Evolutionary conservation across 2,113 vertebrate genomes (phyloP).

Genomic region (Anoplopoma fimbria): DNA sequence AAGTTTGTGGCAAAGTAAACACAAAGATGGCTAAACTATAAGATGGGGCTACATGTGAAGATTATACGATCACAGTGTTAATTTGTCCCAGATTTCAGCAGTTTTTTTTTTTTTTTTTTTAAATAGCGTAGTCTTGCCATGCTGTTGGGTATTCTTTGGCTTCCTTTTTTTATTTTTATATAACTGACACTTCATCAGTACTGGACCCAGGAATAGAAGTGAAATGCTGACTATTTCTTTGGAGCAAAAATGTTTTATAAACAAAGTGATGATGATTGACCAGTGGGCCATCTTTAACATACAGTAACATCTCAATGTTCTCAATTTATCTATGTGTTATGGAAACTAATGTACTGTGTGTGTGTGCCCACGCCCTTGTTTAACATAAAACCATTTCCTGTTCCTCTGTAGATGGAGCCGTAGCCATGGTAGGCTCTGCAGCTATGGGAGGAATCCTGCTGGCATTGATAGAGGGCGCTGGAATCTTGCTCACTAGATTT

Average conservation of each 20-base stretch:
- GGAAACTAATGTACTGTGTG: neutral
- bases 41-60: no score
- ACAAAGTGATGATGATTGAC: no score
- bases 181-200: neutral
- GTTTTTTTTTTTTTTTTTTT: no score
- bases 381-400: neutral
- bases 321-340: neutral
- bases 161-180: neutral
- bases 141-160: neutral
- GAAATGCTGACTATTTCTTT: neutral
- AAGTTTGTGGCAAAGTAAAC: no score
- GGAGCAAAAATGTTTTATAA: neutral
- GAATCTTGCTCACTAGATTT: conserved; percentile 94
- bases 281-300: no score
- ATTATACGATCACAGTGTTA: neutral
- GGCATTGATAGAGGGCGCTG: conserved; percentile 95
- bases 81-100: neutral
- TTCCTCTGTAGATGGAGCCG: conserved; percentile 87
- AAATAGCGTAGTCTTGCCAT: neutral
- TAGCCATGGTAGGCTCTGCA: conserved; percentile 96
- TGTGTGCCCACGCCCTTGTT: neutral
- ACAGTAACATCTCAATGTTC: neutral
- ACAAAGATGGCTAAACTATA: no score
- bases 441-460: conserved; percentile 96
- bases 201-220: neutral